These are phyloP conservation scores for Mechanitis mazaeus DNA, from an alignment of 2,888 invertebrate species.

Conservation along the genomic window DNA sequence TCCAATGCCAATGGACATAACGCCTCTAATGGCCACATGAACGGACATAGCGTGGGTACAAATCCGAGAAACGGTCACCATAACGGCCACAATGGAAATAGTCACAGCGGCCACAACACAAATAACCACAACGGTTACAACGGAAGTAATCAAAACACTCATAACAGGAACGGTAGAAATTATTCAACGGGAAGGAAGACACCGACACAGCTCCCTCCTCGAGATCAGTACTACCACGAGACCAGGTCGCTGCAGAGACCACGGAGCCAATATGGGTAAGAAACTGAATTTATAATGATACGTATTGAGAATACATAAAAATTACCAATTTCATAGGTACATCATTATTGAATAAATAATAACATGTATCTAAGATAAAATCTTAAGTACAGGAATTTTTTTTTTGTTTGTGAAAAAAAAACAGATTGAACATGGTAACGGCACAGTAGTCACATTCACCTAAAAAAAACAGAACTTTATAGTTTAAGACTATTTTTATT, in stretches of 20 bases:
- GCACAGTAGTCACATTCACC: no score
- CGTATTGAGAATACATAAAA: not conserved
- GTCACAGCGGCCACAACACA: constrained; percentile 7
- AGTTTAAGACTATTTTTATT: no score
- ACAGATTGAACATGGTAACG: no score
- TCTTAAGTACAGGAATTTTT: no score
- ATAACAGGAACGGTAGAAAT: no score
- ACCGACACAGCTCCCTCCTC: constrained; percentile 27
- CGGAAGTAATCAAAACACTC: constrained; percentile 20
- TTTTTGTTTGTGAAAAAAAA: no score
- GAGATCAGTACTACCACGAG: constrained; percentile 69
- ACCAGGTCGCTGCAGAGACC: constrained; percentile 80
- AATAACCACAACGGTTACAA: constrained; percentile 25
- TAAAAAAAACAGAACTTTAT: no score
- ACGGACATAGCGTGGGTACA: constrained; percentile 2
- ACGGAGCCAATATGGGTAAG: constrained; percentile 58
- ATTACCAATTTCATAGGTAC: no score
- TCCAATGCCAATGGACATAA: constrained; percentile 15
- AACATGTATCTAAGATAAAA: no score
- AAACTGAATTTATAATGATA: not conserved
- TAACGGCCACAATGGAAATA: not conserved
- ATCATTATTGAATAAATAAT: no score
- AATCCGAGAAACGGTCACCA: not conserved
- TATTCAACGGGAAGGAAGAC: constrained; percentile 5
- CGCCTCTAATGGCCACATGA: constrained; percentile 9